Evolutionary conservation across 2,113 vertebrate species (phyloP), one percentile per base, ranked within the genome.

Genomic region (Chionomys nivalis): DNA sequence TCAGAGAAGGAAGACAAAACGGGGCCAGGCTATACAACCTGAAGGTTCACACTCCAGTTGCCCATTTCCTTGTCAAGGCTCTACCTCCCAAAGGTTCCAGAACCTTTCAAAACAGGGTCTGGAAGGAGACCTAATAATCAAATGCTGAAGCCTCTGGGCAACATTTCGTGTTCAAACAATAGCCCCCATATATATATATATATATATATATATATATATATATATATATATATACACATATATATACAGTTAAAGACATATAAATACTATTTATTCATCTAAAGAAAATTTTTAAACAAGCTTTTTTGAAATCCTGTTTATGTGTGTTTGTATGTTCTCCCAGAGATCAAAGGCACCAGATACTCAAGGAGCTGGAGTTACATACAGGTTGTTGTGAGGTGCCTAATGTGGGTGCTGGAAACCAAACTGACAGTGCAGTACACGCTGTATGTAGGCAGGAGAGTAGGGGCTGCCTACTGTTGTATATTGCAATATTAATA

Each of bases 141-240:
- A 47, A 77, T 0, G 11, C 44, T 70, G 23, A 66, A 72, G 33
- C 21, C 7, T n/a, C 49, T 49, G 44, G 12, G 23, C 28, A 47
- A n/a, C 33, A 52, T 55, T 70, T n/a, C 2, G 1, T 70, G 11
- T 52, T n/a, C 66, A n/a, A 70, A 72, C 31, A 49, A 5, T 13
- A 36, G 58, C 31, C 33, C 11, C 24, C 0, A 49, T 1, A 11
- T 1, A 75, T 8, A 8, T 1, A 26, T 12, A 66, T 3, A 14
- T 8, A 19, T 4, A 19, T 3, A 63, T 5, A 13, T 39, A 85
- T 42, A 33, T 85, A 52, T 82, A 52, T 12, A 10, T 49, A 13
- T 2, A 86, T 1, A 21, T 2, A 66, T 8, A 66, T 16, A 81
- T 0, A 49, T 9, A 23, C 3, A n/a, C 24, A 68, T 13, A 42